Base-by-base conservation (phyloP, 2,797 vertebrate species). In the Poecilia wingei region DNA sequence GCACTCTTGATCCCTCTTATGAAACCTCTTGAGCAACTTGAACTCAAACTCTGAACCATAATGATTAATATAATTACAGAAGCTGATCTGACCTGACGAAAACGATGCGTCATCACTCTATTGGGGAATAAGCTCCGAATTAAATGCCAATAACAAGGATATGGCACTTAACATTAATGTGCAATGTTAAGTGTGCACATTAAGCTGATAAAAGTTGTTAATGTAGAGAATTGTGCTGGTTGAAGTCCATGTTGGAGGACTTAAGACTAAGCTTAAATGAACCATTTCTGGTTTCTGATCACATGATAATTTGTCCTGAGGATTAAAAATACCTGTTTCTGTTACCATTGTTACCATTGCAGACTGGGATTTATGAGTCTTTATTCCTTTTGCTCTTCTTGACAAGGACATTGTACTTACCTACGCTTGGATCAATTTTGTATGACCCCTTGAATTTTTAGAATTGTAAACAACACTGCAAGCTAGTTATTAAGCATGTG, bases 21-120 rank as follows among this genome's bases (percentile, higher is more conserved):
- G 31, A 76, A 69, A 79, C 87, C 86, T 86, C 55, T 68, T 82
- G 79, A 83, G 86, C 79, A 53, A n/a, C 36, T 18, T 87, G 76
- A 87, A 82, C 76, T 82, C 49, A 13, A 33, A 80, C 8, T 77
- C 77, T 57, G 47, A 78, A 53, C 79, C 75, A 39, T 3, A 6
- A 45, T 68, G 55, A 93, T 94, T 90, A 92, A 78, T 91, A 92
- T 93, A 93, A 93, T 93, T 86, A 88, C 88, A 90, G 78, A 81
- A 87, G 78, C 85, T 81, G 77, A 4, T 77, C 72, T 85, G 88
- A 91, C 90, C 87, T 74, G 57, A 72, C 68, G 83, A 85, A 87
- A 90, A 90, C 79, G 78, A 79, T 80, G 79, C 80, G 85, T 88
- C 88, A 84, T 77, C 83, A 80, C 71, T 84, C 83, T 61, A 31